Conservation (phyloP, 1,140 invertebrate genomes). For the Sipha flava region DNA sequence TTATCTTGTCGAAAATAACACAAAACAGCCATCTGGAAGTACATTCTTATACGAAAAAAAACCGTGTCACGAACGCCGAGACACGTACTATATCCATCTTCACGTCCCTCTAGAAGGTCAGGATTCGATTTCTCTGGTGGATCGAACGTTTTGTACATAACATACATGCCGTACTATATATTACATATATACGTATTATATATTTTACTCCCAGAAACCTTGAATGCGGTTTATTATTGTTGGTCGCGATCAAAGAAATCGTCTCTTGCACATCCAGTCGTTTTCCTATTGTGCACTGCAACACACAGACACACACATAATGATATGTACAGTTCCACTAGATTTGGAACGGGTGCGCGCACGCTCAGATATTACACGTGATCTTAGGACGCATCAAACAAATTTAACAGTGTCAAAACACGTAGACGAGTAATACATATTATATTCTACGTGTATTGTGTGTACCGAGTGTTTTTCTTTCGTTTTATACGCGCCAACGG, state of each 20-base stretch:
- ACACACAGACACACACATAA: too few relatives aligned
- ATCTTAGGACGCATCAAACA: not conserved
- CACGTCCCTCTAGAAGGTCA: constrained; percentile 13
- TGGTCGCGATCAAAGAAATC: not conserved
- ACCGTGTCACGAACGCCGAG: not conserved
- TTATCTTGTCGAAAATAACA: not conserved
- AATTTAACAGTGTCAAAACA: not conserved
- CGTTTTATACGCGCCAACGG: not conserved
- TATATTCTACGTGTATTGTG: too few relatives aligned
- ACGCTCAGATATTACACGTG: not conserved
- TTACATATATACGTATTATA: too few relatives aligned
- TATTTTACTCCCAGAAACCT: too few relatives aligned
- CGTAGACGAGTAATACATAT: not conserved
- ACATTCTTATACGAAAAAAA: not conserved
- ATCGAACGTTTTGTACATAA: not conserved
- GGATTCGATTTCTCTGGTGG: constrained; percentile 7
- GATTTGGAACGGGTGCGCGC: too few relatives aligned
- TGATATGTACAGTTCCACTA: not conserved
- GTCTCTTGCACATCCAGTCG: not conserved
- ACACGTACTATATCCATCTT: not conserved
- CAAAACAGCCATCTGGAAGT: not conserved
- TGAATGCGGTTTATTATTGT: not conserved
- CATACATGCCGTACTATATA: too few relatives aligned
- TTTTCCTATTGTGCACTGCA: too few relatives aligned
- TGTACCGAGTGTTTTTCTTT: not conserved